These are phyloP conservation scores for Archilochus colubris DNA, from an alignment of 2,113 vertebrate genomes.

Conservation along the genomic window DNA sequence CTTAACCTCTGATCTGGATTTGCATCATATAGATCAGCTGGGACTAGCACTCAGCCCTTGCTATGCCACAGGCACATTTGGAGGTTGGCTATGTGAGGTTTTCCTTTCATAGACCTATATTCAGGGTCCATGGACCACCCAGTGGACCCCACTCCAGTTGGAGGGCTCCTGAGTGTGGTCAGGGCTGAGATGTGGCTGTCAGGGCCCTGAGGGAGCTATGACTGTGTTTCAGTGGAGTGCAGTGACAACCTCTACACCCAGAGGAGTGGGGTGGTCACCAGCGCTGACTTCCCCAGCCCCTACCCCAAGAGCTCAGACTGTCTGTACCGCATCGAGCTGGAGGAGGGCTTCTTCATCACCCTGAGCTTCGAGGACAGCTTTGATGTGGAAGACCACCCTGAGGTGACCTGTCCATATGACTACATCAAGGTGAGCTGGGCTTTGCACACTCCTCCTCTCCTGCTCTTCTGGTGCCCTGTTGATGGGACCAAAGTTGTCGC, in stretches of 20 bases:
- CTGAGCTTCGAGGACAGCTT: constrained; percentile 89
- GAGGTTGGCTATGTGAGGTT: not conserved
- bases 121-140: not conserved
- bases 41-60: not conserved
- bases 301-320: constrained; percentile 96
- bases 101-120: not conserved
- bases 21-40: not conserved
- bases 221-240: constrained; percentile 88
- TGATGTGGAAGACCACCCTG: constrained; percentile 93
- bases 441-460: not conserved
- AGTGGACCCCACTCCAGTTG: not conserved
- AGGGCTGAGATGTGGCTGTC: not conserved
- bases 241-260: constrained; percentile 88
- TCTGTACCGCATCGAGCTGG: constrained; percentile 84
- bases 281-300: constrained; percentile 86
- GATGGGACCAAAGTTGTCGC: not conserved
- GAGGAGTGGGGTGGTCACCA: constrained; percentile 83
- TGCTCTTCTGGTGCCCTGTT: not conserved
- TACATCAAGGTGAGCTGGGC: constrained; percentile 85
- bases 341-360: constrained; percentile 86
- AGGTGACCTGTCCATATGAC: constrained; percentile 92
- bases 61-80: not conserved
- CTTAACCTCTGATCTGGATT: not conserved
- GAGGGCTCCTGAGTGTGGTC: not conserved
- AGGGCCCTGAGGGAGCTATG: not conserved